Percentiles rank a stretch among this genome's conserved stretches.
These are phyloP conservation scores for Tridacna crocea DNA, from an alignment of 2,888 invertebrate genomes.

Conservation along the genomic window DNA sequence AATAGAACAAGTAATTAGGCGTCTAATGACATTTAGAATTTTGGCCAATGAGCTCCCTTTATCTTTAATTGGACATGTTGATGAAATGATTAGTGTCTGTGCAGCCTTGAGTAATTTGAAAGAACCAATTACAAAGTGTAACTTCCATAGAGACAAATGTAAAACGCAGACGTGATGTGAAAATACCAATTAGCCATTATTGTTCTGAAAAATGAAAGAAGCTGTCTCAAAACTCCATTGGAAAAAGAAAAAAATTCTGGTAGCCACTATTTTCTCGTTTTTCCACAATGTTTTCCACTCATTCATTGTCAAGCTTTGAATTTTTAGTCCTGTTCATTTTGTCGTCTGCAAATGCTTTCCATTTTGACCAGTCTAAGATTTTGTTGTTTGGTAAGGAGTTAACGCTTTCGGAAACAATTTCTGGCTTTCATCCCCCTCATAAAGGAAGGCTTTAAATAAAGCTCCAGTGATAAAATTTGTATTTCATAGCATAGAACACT, in stretches of 20 bases:
- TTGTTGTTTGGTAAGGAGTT: neutral
- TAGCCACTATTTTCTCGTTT: neutral
- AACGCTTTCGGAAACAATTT: neutral
- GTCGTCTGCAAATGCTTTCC: too few relatives aligned
- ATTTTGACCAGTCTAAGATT: neutral
- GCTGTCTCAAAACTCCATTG: too few relatives aligned
- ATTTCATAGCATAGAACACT: too few relatives aligned
- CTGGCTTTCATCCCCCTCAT: neutral
- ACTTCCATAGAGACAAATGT: neutral
- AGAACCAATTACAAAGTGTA: slow-evolving; percentile 32
- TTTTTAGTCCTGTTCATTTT: too few relatives aligned
- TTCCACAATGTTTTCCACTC: neutral
- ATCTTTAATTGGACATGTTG: slow-evolving; percentile 46
- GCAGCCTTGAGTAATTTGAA: slow-evolving; percentile 49
- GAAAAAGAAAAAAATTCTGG: neutral
- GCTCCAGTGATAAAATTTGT: neutral
- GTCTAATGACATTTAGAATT: slow-evolving; percentile 62
- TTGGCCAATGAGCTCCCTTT: slow-evolving; percentile 53
- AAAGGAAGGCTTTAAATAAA: neutral
- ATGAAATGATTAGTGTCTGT: slow-evolving; percentile 62
- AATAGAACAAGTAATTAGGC: slow-evolving; percentile 62
- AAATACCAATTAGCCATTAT: too few relatives aligned
- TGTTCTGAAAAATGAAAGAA: too few relatives aligned
- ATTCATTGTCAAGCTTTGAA: neutral
- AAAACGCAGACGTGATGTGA: too few relatives aligned